These are phyloP conservation scores for Eulemur albifrons DNA, from an alignment of 2,797 vertebrate genomes.

Conservation along the genomic window DNA sequence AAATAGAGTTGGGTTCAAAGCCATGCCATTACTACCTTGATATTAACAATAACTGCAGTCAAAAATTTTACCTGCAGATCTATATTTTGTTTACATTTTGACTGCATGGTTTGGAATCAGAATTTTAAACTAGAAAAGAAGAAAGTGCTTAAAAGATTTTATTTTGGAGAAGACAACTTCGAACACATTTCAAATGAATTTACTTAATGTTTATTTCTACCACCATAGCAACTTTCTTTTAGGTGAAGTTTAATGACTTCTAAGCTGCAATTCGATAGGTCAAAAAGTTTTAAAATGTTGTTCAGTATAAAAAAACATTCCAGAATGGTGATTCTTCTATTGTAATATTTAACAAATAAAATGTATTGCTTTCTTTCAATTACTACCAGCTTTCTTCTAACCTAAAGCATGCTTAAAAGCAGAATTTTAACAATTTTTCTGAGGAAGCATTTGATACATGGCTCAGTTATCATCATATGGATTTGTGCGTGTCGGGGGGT, in stretches of 20 bases:
- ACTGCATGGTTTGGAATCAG: not conserved
- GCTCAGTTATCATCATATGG: fast-evolving
- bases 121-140: conserved; percentile 21
- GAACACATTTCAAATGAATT: conserved; percentile 42
- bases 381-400: not conserved
- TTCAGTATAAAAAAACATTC: not conserved
- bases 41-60: not conserved
- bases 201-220: conserved; percentile 31
- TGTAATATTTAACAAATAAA: not conserved
- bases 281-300: not conserved
- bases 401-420: not conserved
- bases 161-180: not conserved
- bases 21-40: not conserved
- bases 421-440: not conserved
- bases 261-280: not conserved
- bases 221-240: conserved; percentile 13
- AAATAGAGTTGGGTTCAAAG: not conserved
- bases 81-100: not conserved
- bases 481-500: not conserved
- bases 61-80: not conserved
- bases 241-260: not conserved
- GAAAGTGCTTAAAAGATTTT: not conserved
- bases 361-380: not conserved
- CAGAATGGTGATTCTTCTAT: not conserved
- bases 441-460: not conserved